Evolutionary conservation across 2,888 invertebrate species (phyloP).

Genomic region (Orthosia gracilis): DNA sequence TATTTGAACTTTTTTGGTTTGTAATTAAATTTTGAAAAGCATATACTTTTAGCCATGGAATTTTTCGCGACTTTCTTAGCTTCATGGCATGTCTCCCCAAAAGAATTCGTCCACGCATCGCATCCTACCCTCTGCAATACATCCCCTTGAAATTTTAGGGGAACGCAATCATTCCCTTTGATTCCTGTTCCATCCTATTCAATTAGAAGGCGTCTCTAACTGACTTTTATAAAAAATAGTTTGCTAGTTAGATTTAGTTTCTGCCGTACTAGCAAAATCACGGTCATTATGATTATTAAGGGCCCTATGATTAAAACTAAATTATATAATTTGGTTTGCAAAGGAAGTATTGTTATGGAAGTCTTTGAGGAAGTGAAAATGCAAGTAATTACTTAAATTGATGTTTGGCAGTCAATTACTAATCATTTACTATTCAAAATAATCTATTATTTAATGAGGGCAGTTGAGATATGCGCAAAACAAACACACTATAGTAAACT

Average conservation of each 20-base stretch:
- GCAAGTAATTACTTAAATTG: slow-evolving; percentile 16
- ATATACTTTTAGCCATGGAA: too few species aligned
- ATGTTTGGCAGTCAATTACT: not conserved
- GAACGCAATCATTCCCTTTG: slow-evolving; percentile 90
- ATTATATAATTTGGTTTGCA: not conserved
- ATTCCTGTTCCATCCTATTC: slow-evolving; percentile 89
- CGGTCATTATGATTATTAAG: not conserved
- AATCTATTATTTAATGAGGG: not conserved
- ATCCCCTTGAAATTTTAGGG: slow-evolving; percentile 87
- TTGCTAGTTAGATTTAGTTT: slow-evolving; percentile 65
- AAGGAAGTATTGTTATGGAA: not conserved
- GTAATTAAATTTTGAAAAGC: not conserved
- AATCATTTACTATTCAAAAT: not conserved
- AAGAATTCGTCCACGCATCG: slow-evolving; percentile 88
- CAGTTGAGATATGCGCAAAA: too few species aligned
- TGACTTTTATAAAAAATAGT: slow-evolving; percentile 80
- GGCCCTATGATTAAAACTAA: slow-evolving; percentile 9
- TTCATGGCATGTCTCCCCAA: slow-evolving; percentile 75
- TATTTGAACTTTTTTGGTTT: not conserved
- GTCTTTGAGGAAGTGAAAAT: not conserved
- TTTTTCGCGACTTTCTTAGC: slow-evolving; percentile 53
- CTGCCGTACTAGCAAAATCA: slow-evolving; percentile 21
- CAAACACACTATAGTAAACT: too few species aligned
- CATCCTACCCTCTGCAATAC: slow-evolving; percentile 80
- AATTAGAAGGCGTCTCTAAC: slow-evolving; percentile 89